Evolutionary conservation across 2,113 vertebrate genomes (phyloP).

Genomic region (Bubalus kerabau): DNA sequence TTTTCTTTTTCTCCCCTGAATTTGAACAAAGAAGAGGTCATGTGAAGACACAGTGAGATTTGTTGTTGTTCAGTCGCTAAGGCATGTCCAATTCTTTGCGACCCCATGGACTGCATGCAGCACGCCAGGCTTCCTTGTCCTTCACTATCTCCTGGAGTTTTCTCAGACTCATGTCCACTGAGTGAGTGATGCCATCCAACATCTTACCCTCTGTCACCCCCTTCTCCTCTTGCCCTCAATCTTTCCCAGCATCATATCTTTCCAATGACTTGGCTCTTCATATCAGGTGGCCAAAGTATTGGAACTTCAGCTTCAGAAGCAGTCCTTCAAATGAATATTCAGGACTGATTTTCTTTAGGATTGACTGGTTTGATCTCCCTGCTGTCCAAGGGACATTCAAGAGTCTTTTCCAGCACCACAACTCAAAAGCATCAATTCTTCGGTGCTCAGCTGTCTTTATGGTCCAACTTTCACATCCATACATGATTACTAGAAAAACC

Average conservation of each 20-base stretch:
- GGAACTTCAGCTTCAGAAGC: not conserved
- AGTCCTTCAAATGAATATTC: not conserved
- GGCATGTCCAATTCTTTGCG: accelerated
- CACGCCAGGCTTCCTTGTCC: not conserved
- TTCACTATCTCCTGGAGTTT: not conserved
- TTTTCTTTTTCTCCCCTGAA: not conserved
- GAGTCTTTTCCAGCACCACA: not conserved
- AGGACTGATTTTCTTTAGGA: not conserved
- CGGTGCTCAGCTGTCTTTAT: not conserved
- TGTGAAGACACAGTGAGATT: not conserved
- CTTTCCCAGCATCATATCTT: not conserved
- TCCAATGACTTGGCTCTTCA: not conserved
- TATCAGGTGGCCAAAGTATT: not conserved
- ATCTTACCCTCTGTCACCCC: not conserved
- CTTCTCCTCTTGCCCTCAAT: not conserved
- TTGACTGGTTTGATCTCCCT: not conserved
- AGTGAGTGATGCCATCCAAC: not conserved
- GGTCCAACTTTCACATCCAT: not conserved
- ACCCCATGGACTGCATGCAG: not conserved
- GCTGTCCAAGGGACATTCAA: not conserved
- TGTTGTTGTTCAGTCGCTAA: not conserved
- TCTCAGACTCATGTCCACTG: not conserved
- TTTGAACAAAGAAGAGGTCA: not conserved
- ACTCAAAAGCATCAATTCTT: not conserved
- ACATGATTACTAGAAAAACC: not conserved